Percentiles rank a stretch among this genome's conserved stretches.
Conservation (phyloP, 2,888 invertebrate genomes). For the Punctoribates punctum region DNA sequence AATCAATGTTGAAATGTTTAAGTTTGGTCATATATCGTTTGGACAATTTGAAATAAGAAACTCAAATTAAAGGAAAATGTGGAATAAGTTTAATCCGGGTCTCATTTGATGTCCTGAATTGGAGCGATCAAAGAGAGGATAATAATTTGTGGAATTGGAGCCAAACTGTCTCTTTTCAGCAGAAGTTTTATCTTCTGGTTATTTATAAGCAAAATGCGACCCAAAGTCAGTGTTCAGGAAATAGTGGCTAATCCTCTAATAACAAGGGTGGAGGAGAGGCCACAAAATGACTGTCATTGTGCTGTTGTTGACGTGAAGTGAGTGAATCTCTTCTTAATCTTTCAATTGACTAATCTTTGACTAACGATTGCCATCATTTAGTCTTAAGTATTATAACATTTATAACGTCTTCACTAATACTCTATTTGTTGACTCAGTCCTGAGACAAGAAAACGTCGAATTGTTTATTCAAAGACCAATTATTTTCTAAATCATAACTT, state of each 20-base stretch:
- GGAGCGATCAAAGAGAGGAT: not conserved
- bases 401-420: conserved; percentile 1
- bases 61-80: not conserved
- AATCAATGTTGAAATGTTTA: not conserved
- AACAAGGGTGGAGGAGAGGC: conserved; percentile 18
- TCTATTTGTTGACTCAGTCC: not conserved
- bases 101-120: not conserved
- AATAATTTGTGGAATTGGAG: not conserved
- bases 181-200: not conserved
- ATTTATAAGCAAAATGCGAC: not conserved
- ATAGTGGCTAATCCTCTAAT: conserved; percentile 25
- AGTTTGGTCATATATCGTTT: not conserved
- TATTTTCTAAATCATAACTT: too few species aligned
- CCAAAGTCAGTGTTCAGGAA: not conserved
- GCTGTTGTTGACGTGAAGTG: conserved; percentile 12
- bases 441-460: not conserved
- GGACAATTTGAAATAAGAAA: not conserved
- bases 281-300: conserved; percentile 29
- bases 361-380: conserved; percentile 33
- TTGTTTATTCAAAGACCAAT: conserved; percentile 1
- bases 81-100: not conserved
- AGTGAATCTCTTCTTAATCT: conserved; percentile 27
- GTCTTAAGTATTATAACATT: conserved; percentile 16
- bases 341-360: conserved; percentile 35
- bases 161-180: conserved; percentile 15